Evolutionary conservation across 1,140 invertebrate species (phyloP).

Genomic region (Drosophila nebulosa): DNA sequence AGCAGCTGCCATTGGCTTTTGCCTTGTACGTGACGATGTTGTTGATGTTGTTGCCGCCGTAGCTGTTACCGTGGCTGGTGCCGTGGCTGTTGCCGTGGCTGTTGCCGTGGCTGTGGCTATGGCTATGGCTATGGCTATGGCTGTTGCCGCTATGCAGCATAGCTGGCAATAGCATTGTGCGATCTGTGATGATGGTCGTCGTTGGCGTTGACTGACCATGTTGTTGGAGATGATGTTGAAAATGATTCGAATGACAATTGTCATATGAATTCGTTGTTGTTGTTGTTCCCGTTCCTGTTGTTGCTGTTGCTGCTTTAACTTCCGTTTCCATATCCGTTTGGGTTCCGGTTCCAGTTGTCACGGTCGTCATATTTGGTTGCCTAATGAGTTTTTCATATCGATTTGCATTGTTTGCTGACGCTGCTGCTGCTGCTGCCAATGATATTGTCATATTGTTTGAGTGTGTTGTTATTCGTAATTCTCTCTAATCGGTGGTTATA

Average conservation of each 20-base stretch:
- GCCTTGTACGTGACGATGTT: slow-evolving; percentile 69
- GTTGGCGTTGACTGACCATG: no score
- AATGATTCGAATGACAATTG: slow-evolving; percentile 35
- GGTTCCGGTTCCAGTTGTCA: slow-evolving; percentile 51
- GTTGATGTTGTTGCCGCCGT: not conserved
- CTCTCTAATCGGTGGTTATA: slow-evolving; percentile 42
- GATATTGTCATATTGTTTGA: slow-evolving; percentile 80
- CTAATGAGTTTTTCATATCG: slow-evolving; percentile 78
- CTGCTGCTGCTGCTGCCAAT: slow-evolving; percentile 23
- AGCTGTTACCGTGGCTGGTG: not conserved
- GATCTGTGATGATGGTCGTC: slow-evolving; percentile 45
- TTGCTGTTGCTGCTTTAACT: slow-evolving; percentile 7
- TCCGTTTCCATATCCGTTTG: slow-evolving; percentile 52
- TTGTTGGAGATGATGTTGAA: slow-evolving; percentile 50
- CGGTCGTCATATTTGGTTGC: slow-evolving; percentile 64
- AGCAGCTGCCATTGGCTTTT: slow-evolving; percentile 52
- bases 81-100: slow-evolving; percentile 39
- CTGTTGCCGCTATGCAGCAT: slow-evolving; percentile 9
- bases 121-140: not conserved
- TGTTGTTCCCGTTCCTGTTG: slow-evolving; percentile 19
- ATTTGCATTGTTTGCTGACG: slow-evolving; percentile 59
- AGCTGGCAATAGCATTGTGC: slow-evolving; percentile 50
- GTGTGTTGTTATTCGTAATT: slow-evolving; percentile 41
- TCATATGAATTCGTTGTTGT: slow-evolving; percentile 20
- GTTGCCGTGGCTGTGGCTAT: not conserved